Conservation (phyloP, 1,140 invertebrate species). For the Heterodera schachtii region DNA sequence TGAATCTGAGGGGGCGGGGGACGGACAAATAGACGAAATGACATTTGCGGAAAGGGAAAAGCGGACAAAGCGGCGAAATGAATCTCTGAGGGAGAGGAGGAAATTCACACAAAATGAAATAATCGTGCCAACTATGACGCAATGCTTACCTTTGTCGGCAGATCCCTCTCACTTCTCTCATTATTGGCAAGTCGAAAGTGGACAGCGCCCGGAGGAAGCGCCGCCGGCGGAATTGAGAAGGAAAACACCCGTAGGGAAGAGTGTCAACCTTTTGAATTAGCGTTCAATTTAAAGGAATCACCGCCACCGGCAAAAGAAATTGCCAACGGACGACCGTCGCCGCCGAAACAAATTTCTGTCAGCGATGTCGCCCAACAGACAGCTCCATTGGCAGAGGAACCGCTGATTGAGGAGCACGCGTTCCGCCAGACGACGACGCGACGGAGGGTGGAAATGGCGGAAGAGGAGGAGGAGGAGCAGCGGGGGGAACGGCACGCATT, state of each 20-base stretch:
- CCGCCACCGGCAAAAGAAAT: constrained; percentile 12
- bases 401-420: constrained; percentile 65
- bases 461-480: constrained; percentile 46
- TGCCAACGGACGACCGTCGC: neutral
- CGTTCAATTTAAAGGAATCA: neutral
- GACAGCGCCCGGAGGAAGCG: constrained; percentile 91
- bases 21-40: neutral
- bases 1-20: neutral
- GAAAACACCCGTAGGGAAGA: neutral
- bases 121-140: neutral
- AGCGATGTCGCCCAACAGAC: constrained; percentile 32
- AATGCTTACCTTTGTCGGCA: constrained; percentile 1
- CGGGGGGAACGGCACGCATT: neutral
- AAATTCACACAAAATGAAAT: neutral
- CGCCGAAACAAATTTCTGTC: constrained; percentile 24
- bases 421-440: constrained; percentile 66
- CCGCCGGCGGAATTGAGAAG: constrained; percentile 34
- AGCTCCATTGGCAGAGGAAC: constrained; percentile 54
- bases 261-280: no score
- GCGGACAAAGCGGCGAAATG: neutral
- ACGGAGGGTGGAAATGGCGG: constrained; percentile 58
- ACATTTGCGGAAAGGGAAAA: no score
- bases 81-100: neutral
- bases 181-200: constrained; percentile 97
- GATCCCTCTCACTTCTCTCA: constrained; percentile 72